Base-by-base conservation (phyloP, 2,113 vertebrate species). In the Larimichthys crocea region DNA sequence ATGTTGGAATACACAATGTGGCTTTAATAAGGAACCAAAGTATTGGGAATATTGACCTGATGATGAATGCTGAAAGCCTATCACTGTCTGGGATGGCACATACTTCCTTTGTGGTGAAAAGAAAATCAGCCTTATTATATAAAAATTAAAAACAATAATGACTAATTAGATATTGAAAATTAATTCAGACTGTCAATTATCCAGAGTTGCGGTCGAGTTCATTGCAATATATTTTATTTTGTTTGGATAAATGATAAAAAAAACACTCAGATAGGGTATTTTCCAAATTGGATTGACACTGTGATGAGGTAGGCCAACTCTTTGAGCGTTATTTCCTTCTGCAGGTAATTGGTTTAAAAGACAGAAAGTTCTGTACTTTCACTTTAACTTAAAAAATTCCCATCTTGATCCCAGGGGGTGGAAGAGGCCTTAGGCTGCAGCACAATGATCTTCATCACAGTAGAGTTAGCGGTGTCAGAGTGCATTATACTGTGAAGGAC, bases 181-280 rank as follows among this genome's bases (percentile, higher is more conserved):
- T 56, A 26, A 50, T 55, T 50, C 7, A 24, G 29, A 17, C 40
- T 71, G 67, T 75, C 50, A 70, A 56, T 75, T 78, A 69, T 65
- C 14, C 42, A 11, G 60, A 66, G 49, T 53, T 52, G 53, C 19
- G 10, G 12, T 20, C 1, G 5, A 61, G 53, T 76, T 88, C 17
- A 16, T 46, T 59, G 31, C 56, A 48, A 53, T 70, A 3, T 82
- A 31, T 31, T 31, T 67, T 76, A 59, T 74, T 76, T 76, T 74
- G n/a, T 76, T 73, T 77, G 68, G 56, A 31, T 31, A 61, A 76
- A 82, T 86, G 89, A 93, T 92, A 88, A 82, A 89, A 24, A 90
- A 94, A 76, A 74, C 87, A 88, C 82, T 92, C 86, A 88, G 89
- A 92, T 86, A 87, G 82, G 86, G 88, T 85, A 88, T 84, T 24